These are phyloP conservation scores for Aphelinus atriplicis DNA, from an alignment of 1,140 invertebrate genomes.

Conservation along the genomic window DNA sequence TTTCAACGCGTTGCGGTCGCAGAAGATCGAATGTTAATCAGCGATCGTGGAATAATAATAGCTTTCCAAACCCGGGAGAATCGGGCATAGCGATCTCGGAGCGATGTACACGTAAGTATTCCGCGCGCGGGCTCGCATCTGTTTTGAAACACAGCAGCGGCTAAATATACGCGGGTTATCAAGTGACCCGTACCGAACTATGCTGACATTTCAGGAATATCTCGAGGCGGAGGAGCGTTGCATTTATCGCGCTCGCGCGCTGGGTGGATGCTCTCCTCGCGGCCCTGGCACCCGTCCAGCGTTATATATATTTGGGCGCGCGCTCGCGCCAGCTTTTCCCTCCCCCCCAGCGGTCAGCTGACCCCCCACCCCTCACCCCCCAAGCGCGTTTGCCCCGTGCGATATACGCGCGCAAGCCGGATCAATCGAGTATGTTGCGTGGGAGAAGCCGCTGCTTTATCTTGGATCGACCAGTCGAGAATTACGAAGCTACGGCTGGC, in stretches of 20 bases:
- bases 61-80: not conserved
- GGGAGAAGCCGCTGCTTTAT: slow-evolving; percentile 31
- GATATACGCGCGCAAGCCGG: too few species aligned
- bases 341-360: slow-evolving; percentile 7
- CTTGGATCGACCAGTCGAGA: slow-evolving; percentile 28
- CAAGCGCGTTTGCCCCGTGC: too few species aligned
- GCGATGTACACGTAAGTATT: slow-evolving; percentile 41
- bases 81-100: too few species aligned
- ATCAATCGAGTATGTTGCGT: not conserved
- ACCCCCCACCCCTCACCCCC: not conserved
- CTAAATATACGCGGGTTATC: slow-evolving; percentile 37
- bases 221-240: slow-evolving; percentile 16
- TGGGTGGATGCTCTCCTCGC: slow-evolving; percentile 1
- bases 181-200: slow-evolving; percentile 38
- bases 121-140: slow-evolving; percentile 12
- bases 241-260: slow-evolving; percentile 22
- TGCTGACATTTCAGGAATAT: slow-evolving; percentile 41
- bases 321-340: not conserved
- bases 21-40: too few species aligned
- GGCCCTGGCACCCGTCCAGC: slow-evolving; percentile 23
- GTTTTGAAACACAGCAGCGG: slow-evolving; percentile 36
- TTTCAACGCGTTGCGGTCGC: too few species aligned
- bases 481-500: slow-evolving; percentile 26
- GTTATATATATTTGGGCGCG: slow-evolving; percentile 29
- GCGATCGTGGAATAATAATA: not conserved